These are phyloP conservation scores for Drosophila tropicalis DNA, from an alignment of 1,140 invertebrate genomes.

Conservation along the genomic window DNA sequence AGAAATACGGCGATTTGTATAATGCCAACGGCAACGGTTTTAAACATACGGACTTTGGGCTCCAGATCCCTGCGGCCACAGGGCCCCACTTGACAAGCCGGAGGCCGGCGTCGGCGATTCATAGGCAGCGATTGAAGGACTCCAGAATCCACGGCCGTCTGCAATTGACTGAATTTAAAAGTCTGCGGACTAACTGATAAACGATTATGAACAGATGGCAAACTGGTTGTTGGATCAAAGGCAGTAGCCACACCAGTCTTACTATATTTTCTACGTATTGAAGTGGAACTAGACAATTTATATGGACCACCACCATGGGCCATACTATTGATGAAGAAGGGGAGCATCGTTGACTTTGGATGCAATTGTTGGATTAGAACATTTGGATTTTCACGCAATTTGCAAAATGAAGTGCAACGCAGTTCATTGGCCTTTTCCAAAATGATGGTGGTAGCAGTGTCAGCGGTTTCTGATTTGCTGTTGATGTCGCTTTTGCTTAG, in stretches of 20 bases:
- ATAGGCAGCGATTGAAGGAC: not conserved
- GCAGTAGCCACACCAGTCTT: constrained; percentile 22
- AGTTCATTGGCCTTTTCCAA: constrained; percentile 18
- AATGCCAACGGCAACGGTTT: constrained; percentile 64
- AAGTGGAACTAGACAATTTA: not conserved
- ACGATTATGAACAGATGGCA: not conserved
- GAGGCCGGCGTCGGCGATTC: not conserved
- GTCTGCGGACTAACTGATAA: not conserved
- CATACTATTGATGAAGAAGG: constrained; percentile 67
- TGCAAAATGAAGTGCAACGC: constrained; percentile 58
- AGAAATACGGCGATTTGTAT: constrained; percentile 66
- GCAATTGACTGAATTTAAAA: not conserved
- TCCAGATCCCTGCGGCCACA: constrained; percentile 34
- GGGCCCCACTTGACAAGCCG: constrained; percentile 35
- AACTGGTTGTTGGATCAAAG: too few relatives aligned
- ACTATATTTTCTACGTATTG: not conserved
- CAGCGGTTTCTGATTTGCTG: not conserved
- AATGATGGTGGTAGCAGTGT: not conserved
- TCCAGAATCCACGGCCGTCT: not conserved
- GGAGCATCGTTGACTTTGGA: constrained; percentile 9
- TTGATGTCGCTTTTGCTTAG: not conserved
- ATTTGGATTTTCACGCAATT: constrained; percentile 61
- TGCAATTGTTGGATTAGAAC: constrained; percentile 59
- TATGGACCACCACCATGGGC: constrained; percentile 5
- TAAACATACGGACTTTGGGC: constrained; percentile 47